Conservation (phyloP, 1,140 invertebrate genomes). For the Heliconius hewitsoni region DNA sequence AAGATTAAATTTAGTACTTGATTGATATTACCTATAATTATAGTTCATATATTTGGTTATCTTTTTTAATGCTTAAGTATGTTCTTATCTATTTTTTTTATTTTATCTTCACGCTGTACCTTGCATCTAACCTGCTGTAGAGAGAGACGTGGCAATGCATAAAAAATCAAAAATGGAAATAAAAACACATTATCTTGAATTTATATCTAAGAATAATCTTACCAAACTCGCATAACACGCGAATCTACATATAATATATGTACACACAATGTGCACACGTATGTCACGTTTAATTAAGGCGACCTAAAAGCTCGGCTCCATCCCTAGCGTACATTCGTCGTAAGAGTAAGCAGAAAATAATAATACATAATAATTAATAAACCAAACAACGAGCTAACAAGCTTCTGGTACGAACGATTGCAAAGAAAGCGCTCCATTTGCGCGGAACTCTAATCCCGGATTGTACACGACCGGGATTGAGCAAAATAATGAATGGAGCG, state of each 20-base stretch:
- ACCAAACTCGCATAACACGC: too few relatives aligned
- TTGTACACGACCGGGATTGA: conserved; percentile 41
- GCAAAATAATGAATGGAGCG: conserved; percentile 41
- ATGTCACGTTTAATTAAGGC: neutral
- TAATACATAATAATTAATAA: conserved; percentile 24
- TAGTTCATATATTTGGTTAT: neutral
- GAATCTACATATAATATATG: neutral
- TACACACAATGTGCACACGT: neutral
- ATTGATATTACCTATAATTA: neutral
- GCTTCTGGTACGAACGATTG: conserved; percentile 32
- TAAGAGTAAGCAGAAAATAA: conserved; percentile 16
- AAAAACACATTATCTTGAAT: too few relatives aligned
- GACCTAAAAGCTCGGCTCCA: neutral
- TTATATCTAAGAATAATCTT: too few relatives aligned
- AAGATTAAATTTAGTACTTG: conserved; percentile 17
- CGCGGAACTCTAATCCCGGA: conserved; percentile 43
- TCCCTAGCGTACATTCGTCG: neutral
- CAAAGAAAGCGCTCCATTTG: conserved; percentile 42
- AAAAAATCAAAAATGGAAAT: too few relatives aligned
- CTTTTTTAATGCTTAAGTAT: too few relatives aligned
- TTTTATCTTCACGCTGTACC: too few relatives aligned
- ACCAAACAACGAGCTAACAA: conserved; percentile 28
- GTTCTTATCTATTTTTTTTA: too few relatives aligned
- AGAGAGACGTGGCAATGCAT: too few relatives aligned
- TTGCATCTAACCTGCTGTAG: too few relatives aligned